These are phyloP conservation scores for Globodera ellingtonae DNA, from an alignment of 1,140 invertebrate species.

Conservation along the genomic window DNA sequence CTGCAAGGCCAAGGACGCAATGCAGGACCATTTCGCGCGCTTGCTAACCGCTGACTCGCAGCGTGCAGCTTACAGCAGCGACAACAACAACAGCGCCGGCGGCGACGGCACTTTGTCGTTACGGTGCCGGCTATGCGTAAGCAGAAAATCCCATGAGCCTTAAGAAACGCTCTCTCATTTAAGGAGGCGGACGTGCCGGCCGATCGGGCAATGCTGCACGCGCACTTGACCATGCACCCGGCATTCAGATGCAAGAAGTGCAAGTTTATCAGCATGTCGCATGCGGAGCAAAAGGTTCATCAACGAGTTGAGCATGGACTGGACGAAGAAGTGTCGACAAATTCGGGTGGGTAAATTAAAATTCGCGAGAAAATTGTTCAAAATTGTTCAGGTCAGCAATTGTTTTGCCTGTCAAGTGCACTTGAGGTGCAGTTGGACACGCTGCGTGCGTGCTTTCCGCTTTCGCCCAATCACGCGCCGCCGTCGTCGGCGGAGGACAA, in stretches of 20 bases:
- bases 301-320: slow-evolving; percentile 18
- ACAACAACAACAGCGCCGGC: neutral
- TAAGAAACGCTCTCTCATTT: neutral
- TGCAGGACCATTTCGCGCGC: neutral
- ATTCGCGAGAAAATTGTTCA: neutral
- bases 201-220: neutral
- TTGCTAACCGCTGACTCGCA: neutral
- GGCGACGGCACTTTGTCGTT: neutral
- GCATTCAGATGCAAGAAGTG: slow-evolving; percentile 31
- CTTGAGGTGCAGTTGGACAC: slow-evolving; percentile 26
- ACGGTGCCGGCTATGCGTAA: neutral
- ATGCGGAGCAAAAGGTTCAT: slow-evolving; percentile 9
- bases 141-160: neutral
- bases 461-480: neutral
- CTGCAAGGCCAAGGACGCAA: slow-evolving; percentile 17
- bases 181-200: neutral
- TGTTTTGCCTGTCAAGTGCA: slow-evolving; percentile 27
- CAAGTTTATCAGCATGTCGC: slow-evolving; percentile 16
- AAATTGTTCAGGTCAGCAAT: slow-evolving; percentile 1
- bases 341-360: neutral
- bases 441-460: slow-evolving; percentile 28
- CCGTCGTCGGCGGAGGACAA: neutral
- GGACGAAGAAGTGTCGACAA: neutral
- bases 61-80: too few relatives aligned
- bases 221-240: neutral